phyloP scores from a whole-genome alignment of 1,140 invertebrate genomes.

The Lithobius niger region DNA sequence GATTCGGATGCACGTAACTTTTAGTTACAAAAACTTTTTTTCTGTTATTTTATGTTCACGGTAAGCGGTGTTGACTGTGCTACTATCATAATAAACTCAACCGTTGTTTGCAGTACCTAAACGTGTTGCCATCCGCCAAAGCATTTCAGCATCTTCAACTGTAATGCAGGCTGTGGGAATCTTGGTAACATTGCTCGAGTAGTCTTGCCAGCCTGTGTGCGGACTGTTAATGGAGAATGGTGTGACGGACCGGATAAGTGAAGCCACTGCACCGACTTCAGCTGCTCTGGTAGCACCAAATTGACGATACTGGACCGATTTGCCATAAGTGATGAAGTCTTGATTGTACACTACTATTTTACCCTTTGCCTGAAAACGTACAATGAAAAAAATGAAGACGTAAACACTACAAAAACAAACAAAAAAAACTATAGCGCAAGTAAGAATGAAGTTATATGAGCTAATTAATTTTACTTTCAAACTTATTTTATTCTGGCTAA shows the following conservation, averaged over 20 bases:
- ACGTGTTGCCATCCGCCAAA: constrained; percentile 43
- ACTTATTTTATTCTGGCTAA: no score
- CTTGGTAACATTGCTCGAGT: constrained; percentile 40
- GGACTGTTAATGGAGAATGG: constrained; percentile 56
- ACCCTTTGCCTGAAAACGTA: constrained; percentile 37
- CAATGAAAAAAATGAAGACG: no score
- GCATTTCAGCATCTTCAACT: constrained; percentile 60
- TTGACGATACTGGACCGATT: constrained; percentile 43
- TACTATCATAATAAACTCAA: no score
- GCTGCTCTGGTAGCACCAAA: constrained; percentile 47
- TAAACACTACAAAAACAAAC: no score
- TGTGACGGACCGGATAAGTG: constrained; percentile 55
- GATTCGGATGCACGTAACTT: no score
- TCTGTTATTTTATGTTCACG: no score
- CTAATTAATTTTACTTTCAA: no score
- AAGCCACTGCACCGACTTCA: constrained; percentile 55
- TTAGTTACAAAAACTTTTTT: no score
- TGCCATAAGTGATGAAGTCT: constrained; percentile 45
- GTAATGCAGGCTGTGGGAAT: constrained; percentile 69
- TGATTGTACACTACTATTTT: constrained; percentile 66
- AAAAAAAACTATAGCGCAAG: no score
- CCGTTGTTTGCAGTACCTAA: no score
- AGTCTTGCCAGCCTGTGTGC: constrained; percentile 52
- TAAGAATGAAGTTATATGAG: no score
- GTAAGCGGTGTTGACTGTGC: no score